Evolutionary conservation across 1,140 invertebrate species (phyloP).

Genomic region (Danaus plexippus): DNA sequence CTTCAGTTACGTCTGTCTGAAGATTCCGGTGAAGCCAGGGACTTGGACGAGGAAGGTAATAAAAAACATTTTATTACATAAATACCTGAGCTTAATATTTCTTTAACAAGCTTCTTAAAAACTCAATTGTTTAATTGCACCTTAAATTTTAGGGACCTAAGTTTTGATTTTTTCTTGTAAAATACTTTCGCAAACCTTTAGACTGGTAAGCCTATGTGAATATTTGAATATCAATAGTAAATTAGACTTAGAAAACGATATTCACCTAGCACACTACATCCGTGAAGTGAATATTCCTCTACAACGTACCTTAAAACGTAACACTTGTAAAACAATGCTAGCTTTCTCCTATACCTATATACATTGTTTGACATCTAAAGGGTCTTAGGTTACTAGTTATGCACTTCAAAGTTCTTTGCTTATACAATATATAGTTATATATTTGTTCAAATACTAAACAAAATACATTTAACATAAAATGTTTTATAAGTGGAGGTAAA

Average conservation of each 20-base stretch:
- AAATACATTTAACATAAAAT: no score
- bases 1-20: conserved; percentile 57
- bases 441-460: no score
- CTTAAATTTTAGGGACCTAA: no score
- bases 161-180: conserved; percentile 1
- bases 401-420: no score
- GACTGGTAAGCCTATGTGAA: no score
- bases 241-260: conserved; percentile 10
- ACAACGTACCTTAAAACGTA: conserved; percentile 12
- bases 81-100: conserved; percentile 1
- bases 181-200: not conserved
- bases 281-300: conserved; percentile 10
- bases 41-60: conserved; percentile 61
- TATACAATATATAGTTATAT: conserved; percentile 12
- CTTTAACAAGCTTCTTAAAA: not conserved
- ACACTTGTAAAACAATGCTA: conserved; percentile 16
- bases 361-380: not conserved
- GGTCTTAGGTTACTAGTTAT: not conserved
- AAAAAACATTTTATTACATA: not conserved
- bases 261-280: conserved; percentile 7
- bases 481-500: no score
- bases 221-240: no score
- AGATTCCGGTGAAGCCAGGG: conserved; percentile 43
- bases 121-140: no score
- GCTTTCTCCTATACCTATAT: conserved; percentile 14